Conservation (phyloP, 2,113 vertebrate genomes). For the Machaerirhynchus nigripectus region DNA sequence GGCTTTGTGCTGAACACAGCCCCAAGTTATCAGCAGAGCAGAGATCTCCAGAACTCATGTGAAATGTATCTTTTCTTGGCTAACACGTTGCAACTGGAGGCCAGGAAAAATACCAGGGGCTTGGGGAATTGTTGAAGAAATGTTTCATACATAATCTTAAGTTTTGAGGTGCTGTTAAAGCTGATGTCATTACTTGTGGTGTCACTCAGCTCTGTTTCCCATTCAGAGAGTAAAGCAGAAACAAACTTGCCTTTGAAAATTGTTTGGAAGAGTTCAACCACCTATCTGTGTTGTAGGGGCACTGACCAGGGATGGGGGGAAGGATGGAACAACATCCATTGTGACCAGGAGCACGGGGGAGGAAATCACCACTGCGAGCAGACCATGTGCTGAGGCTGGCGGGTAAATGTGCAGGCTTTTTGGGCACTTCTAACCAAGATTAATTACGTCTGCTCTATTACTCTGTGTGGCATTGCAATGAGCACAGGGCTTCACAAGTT, state of each 20-base stretch:
- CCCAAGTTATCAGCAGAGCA: accelerated
- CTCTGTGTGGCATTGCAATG: background rate
- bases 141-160: background rate
- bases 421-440: background rate
- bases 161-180: background rate
- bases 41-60: background rate
- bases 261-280: background rate
- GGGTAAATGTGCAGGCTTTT: background rate
- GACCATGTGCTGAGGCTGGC: background rate
- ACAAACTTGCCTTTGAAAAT: background rate
- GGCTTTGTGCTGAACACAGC: background rate
- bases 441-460: background rate
- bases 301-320: background rate
- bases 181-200: background rate
- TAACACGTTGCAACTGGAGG: background rate
- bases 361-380: background rate
- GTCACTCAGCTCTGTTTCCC: background rate
- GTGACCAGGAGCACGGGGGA: background rate
- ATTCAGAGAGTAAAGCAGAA: background rate
- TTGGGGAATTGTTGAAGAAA: background rate
- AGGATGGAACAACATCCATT: background rate
- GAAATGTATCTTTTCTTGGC: background rate
- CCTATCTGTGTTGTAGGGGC: background rate
- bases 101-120: background rate
- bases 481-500: background rate